Percentiles rank a stretch among this genome's conserved stretches.
These are phyloP conservation scores for Halocynthia roretzi DNA, from an alignment of 23 tunicate species.

Conservation along the genomic window DNA sequence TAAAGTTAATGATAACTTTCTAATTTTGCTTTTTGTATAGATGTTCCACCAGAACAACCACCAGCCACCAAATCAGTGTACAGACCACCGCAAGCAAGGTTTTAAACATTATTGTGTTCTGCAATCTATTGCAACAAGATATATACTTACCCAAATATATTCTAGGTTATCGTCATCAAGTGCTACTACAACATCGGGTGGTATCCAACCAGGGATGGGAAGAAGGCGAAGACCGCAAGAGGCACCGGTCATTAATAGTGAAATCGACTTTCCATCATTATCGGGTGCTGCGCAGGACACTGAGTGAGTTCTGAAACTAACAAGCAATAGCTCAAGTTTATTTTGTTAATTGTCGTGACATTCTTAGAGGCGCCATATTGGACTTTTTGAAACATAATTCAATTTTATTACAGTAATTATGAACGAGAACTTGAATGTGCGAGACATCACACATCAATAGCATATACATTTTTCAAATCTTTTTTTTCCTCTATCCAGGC, in stretches of 20 bases:
- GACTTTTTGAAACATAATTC: too few relatives aligned
- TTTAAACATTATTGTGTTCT: background rate
- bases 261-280: constrained; percentile 72
- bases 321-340: too few relatives aligned
- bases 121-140: background rate
- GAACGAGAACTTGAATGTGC: too few relatives aligned
- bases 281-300: constrained; percentile 58
- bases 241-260: constrained; percentile 75
- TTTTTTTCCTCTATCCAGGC: constrained; percentile 8
- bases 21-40: background rate
- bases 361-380: too few relatives aligned
- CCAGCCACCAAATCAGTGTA: constrained; percentile 42
- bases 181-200: background rate
- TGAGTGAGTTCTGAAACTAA: constrained; percentile 29
- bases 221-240: constrained; percentile 45
- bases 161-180: constrained; percentile 1
- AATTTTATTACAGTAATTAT: too few relatives aligned
- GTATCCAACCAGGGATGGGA: constrained; percentile 16
- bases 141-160: background rate
- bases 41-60: constrained; percentile 14
- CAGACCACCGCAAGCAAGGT: constrained; percentile 82
- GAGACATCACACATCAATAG: too few relatives aligned
- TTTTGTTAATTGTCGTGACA: too few relatives aligned
- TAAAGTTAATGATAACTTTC: too few relatives aligned
- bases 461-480: background rate